Percentiles rank a stretch among this genome's conserved stretches.
Conservation (phyloP, 2,113 vertebrate genomes). For the Semicossyphus pulcher region DNA sequence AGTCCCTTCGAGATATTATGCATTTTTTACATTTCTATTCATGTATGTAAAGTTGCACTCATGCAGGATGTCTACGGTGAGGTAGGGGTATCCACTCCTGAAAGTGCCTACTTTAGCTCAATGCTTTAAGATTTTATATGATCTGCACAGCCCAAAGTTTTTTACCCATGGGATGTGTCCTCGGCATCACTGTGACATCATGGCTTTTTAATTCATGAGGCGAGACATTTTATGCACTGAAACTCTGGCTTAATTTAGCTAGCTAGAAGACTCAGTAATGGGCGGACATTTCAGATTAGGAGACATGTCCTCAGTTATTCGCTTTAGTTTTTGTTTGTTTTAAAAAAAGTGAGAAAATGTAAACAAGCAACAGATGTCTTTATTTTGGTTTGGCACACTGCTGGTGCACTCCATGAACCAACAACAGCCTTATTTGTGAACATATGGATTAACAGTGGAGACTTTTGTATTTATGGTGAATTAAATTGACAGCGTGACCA, state of each 20-base stretch:
- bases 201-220: slow-evolving; percentile 21
- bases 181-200: slow-evolving; percentile 5
- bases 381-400: too few relatives aligned
- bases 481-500: too few relatives aligned
- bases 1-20: slow-evolving; percentile 47
- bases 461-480: too few relatives aligned
- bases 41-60: slow-evolving; percentile 27
- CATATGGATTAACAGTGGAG: too few relatives aligned
- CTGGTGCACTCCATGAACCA: too few relatives aligned
- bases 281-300: neutral
- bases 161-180: slow-evolving; percentile 4
- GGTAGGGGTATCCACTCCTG: neutral
- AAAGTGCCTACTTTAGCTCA: slow-evolving; percentile 2
- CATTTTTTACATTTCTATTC: slow-evolving; percentile 66
- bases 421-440: too few relatives aligned
- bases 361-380: too few relatives aligned
- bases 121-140: slow-evolving; percentile 19
- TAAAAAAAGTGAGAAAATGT: too few relatives aligned
- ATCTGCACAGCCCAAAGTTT: slow-evolving; percentile 27
- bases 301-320: neutral
- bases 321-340: too few relatives aligned
- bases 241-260: neutral
- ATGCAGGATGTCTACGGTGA: slow-evolving; percentile 14
- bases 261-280: too few relatives aligned
- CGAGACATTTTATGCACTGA: neutral